Evolutionary conservation across 64 coral and sea anemone genomes (phyloP), one percentile per base, ranked within the genome.

Genomic region (Pocillopora damicornis): DNA sequence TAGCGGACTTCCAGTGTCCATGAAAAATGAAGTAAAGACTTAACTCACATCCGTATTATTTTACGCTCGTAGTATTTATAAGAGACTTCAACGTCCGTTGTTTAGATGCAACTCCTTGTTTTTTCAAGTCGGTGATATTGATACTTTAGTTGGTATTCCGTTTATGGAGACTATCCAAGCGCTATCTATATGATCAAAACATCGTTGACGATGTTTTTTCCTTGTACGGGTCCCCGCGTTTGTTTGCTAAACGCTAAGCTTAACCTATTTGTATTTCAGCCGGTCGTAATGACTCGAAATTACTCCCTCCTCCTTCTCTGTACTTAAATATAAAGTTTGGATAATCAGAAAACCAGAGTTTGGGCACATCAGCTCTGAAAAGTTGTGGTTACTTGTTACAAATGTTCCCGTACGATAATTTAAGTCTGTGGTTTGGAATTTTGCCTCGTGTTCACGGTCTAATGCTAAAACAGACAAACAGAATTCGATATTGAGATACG

Each of bases 361-460:
- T 72, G 1, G 57, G 56, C 63, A 69, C 56, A 68, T 69, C 15
- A 1, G 13, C 20, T 45, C 30, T 18, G 4, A 82, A 13, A 68
- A 25, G 65, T 72, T 51, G 35, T 85, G 81, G 81, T 85, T 85
- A 15, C 1, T 23, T 38, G 67, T 23, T 57, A 85, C 71, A 72
- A 36, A 72, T 42, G 37, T 37, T 34, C 72, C 72, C 35, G 37
- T 1, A 5, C 37, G 17, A 73, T 15, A 73, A 81, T 8, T 20
- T 85, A 66, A n/a, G 23, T 3, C 12, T 72, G 81, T 72, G 81
- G 81, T 85, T 85, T 85, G 81, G 81, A 85, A 85, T 63, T 81
- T 81, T 63, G 60, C 79, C 79, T 18, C 60, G 58, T 81, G 79
- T 18, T n/a, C 38, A 22, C 59, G 12, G 61, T 59, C 58, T 59